These are phyloP conservation scores for Mola mola DNA, from an alignment of 2,113 vertebrate species.

Conservation along the genomic window DNA sequence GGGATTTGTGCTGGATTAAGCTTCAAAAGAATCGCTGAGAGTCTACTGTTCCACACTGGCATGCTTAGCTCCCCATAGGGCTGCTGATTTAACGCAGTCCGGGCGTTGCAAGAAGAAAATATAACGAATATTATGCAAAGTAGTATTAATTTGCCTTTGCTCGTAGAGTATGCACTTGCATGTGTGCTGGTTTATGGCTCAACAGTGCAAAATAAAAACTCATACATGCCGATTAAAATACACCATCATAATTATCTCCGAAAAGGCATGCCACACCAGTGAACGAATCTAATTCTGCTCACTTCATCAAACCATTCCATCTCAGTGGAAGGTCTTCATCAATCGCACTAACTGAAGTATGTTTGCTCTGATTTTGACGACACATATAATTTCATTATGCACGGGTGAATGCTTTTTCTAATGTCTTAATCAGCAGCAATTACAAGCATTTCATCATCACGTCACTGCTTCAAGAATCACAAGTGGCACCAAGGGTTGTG, in stretches of 20 bases:
- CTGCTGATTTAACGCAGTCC: conserved; percentile 59
- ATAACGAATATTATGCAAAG: conserved; percentile 49
- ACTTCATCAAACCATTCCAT: conserved; percentile 30
- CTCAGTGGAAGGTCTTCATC: conserved; percentile 50
- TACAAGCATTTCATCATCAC: conserved; percentile 63
- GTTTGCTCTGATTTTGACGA: conserved; percentile 65
- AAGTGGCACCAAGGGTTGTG: conserved; percentile 59
- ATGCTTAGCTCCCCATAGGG: conserved; percentile 49
- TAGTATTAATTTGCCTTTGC: conserved; percentile 27
- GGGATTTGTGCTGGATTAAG: conserved; percentile 77
- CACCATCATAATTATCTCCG: too few species aligned
- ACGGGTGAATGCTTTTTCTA: conserved; percentile 63
- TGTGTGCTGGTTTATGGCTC: conserved; percentile 10
- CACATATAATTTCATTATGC: conserved; percentile 73
- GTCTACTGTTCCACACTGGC: conserved; percentile 69
- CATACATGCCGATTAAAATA: conserved; percentile 16
- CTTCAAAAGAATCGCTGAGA: conserved; percentile 74
- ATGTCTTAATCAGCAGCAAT: conserved; percentile 76
- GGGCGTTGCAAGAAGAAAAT: conserved; percentile 44
- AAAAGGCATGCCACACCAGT: conserved; percentile 6
- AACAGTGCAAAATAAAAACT: conserved; percentile 23
- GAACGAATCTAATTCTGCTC: conserved; percentile 35
- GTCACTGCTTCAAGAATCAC: conserved; percentile 56
- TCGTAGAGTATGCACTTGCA: conserved; percentile 4
- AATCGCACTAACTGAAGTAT: conserved; percentile 58